These are phyloP conservation scores for Dicentrarchus labrax DNA, from an alignment of 2,113 vertebrate genomes.

Conservation along the genomic window DNA sequence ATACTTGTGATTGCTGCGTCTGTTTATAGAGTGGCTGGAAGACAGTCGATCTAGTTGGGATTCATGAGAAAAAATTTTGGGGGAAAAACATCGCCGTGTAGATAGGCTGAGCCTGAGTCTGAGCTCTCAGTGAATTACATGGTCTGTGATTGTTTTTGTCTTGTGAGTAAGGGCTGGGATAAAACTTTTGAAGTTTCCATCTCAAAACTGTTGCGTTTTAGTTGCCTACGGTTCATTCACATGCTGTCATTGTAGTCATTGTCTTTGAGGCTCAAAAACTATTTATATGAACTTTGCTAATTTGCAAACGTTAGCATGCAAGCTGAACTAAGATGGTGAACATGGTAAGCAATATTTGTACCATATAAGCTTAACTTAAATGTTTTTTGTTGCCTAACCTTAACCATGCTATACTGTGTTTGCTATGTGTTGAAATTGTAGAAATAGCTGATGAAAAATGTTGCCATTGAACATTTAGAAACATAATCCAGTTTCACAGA, in stretches of 20 bases:
- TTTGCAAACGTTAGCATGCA: background rate
- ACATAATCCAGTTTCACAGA: background rate
- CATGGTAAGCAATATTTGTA: background rate
- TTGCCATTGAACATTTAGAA: background rate
- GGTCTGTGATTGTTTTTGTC: constrained; percentile 54
- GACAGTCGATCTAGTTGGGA: constrained; percentile 32
- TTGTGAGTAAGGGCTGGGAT: constrained; percentile 2
- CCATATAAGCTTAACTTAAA: background rate
- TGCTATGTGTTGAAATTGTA: background rate
- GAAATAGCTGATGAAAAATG: background rate
- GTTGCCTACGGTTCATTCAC: background rate
- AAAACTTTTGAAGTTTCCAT: constrained; percentile 10
- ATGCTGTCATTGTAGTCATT: background rate
- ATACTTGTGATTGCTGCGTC: constrained; percentile 30
- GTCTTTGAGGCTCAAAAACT: background rate
- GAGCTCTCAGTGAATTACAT: constrained; percentile 45
- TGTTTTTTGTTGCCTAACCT: background rate
- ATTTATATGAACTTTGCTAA: background rate
- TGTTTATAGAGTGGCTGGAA: constrained; percentile 35
- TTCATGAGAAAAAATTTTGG: constrained; percentile 4
- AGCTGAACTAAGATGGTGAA: background rate
- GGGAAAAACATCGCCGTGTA: background rate
- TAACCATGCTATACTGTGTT: background rate
- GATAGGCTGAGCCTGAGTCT: constrained; percentile 1
- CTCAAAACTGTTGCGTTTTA: constrained; percentile 4